Evolutionary conservation across 2,888 invertebrate species (phyloP).

Genomic region (Xanthorhoe designata): DNA sequence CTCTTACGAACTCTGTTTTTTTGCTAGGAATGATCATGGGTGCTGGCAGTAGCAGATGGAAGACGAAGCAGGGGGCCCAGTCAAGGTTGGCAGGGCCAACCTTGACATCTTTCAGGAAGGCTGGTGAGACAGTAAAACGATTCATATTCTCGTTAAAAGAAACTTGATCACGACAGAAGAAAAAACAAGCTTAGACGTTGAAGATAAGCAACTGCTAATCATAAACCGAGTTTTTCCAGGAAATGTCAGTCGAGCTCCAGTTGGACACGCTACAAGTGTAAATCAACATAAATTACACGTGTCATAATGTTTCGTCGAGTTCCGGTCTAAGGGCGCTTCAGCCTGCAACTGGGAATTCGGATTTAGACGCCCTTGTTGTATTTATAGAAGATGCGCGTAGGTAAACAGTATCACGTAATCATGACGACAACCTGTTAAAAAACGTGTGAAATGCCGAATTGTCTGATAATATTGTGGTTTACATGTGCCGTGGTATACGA

Average conservation of each 20-base stretch:
- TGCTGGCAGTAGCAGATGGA: too few species aligned
- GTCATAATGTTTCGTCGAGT: slow-evolving; percentile 59
- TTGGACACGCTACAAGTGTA: slow-evolving; percentile 48
- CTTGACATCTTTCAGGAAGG: too few species aligned
- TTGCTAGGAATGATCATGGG: too few species aligned
- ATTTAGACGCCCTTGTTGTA: slow-evolving; percentile 26
- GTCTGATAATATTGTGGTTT: neutral
- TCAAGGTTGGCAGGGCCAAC: too few species aligned
- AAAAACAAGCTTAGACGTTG: neutral
- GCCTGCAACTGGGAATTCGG: slow-evolving; percentile 9
- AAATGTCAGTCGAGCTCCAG: neutral
- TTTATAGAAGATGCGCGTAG: slow-evolving; percentile 11
- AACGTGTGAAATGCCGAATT: neutral
- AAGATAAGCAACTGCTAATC: slow-evolving; percentile 13
- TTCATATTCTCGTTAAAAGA: too few species aligned
- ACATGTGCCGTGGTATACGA: neutral
- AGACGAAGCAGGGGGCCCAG: too few species aligned
- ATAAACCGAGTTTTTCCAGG: slow-evolving; percentile 5
- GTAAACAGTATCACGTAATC: slow-evolving; percentile 3
- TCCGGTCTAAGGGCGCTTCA: slow-evolving; percentile 34
- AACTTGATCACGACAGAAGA: too few species aligned
- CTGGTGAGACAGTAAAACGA: too few species aligned
- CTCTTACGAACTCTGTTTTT: too few species aligned
- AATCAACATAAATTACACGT: slow-evolving; percentile 57
- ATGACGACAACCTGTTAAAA: slow-evolving; percentile 1